Evolutionary conservation across 2,113 vertebrate species (phyloP).

Genomic region (Chauna torquata): DNA sequence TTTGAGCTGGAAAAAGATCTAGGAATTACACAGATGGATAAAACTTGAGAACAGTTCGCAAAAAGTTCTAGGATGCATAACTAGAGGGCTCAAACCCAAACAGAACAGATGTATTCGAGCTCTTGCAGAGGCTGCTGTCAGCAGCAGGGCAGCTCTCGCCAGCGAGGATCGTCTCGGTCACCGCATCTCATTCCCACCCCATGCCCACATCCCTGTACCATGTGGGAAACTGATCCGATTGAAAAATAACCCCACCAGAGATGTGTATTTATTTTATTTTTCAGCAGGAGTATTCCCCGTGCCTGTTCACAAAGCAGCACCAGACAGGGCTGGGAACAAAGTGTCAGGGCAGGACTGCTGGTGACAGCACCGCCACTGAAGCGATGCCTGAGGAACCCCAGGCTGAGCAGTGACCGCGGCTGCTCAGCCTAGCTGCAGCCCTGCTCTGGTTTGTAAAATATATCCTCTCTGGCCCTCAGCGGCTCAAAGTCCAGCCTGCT

Average conservation of each 20-base stretch:
- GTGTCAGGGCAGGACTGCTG: not conserved
- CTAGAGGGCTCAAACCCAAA: not conserved
- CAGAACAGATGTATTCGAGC: not conserved
- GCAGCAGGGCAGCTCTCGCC: not conserved
- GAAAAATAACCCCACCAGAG: not conserved
- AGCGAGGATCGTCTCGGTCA: not conserved
- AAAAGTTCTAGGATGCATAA: not conserved
- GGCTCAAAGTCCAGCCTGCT: not conserved
- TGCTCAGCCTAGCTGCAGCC: not conserved
- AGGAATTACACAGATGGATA: not conserved
- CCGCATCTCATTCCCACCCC: not conserved
- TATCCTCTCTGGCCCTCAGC: not conserved
- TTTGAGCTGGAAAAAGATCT: not conserved
- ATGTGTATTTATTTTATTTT: not conserved
- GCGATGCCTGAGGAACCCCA: fast-evolving
- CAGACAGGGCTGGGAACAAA: not conserved
- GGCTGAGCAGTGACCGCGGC: fast-evolving
- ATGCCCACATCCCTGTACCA: fast-evolving
- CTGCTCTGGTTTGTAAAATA: not conserved
- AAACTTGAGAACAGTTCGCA: not conserved
- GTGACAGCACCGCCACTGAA: fast-evolving
- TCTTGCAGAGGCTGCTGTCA: not conserved
- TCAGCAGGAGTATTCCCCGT: not conserved
- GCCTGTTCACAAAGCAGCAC: not conserved
- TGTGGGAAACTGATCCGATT: not conserved